Evolutionary conservation across 2,888 invertebrate genomes (phyloP).

Genomic region (Bellardia bayeri): DNA sequence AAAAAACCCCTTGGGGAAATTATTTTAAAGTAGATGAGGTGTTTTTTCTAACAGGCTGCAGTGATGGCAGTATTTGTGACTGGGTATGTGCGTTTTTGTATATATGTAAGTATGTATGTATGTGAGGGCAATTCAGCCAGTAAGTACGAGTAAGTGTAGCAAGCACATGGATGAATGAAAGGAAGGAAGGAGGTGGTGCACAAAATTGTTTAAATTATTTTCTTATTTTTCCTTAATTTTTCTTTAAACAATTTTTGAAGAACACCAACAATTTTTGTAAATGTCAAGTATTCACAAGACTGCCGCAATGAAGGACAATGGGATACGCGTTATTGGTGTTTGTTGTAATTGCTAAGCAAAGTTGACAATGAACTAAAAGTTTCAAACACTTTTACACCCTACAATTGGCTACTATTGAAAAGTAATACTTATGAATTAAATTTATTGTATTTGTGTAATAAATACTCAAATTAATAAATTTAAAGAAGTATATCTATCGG

Average conservation of each 20-base stretch:
- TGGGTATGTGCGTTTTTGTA: neutral
- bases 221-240: constrained; percentile 33
- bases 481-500: too few species aligned
- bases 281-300: constrained; percentile 56
- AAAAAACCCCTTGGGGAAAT: constrained; percentile 57
- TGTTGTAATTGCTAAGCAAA: constrained; percentile 40
- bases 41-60: constrained; percentile 39
- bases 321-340: constrained; percentile 40
- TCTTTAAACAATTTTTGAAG: constrained; percentile 35
- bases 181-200: constrained; percentile 23
- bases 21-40: constrained; percentile 54
- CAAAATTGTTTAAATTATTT: constrained; percentile 54
- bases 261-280: constrained; percentile 47
- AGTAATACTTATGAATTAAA: neutral
- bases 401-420: neutral
- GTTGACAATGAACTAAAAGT: constrained; percentile 51
- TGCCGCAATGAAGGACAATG: constrained; percentile 37
- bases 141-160: constrained; percentile 8
- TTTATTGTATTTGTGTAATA: too few species aligned
- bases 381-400: neutral
- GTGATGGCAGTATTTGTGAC: neutral
- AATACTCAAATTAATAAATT: too few species aligned
- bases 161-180: neutral
- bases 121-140: constrained; percentile 16
- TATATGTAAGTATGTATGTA: neutral